Percentiles rank a stretch among this genome's conserved stretches.
Conservation (phyloP, 2,113 vertebrate genomes). For the Nansenia antarctica region DNA sequence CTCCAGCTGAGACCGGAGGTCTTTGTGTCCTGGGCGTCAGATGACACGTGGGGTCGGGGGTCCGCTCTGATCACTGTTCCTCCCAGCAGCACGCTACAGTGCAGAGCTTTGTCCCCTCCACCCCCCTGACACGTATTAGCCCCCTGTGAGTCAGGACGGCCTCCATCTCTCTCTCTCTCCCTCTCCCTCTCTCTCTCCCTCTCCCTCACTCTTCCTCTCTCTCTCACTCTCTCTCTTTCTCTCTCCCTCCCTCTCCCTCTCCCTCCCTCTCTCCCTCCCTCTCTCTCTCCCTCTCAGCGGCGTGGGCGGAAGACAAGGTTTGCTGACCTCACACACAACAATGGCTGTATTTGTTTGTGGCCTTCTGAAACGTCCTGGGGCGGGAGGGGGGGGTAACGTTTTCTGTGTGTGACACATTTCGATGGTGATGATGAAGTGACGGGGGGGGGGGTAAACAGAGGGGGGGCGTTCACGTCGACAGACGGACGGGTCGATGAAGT, state of each 20-base stretch:
- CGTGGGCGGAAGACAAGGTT: background rate
- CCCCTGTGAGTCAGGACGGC: constrained; percentile 38
- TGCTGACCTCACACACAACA: constrained; percentile 23
- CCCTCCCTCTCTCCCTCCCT: constrained; percentile 6
- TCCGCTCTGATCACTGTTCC: constrained; percentile 46
- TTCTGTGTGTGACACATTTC: background rate
- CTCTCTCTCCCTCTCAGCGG: background rate
- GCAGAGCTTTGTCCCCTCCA: constrained; percentile 47
- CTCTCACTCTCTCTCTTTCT: constrained; percentile 10
- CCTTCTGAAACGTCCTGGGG: background rate
- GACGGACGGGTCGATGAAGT: no score
- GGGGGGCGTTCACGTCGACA: no score
- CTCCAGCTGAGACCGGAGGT: constrained; percentile 54
- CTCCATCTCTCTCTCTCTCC: background rate
- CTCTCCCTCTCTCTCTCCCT: constrained; percentile 13
- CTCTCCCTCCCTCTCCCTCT: constrained; percentile 16
- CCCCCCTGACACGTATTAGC: constrained; percentile 60
- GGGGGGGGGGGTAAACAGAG: no score
- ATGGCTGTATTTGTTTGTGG: constrained; percentile 26
- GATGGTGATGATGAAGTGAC: background rate
- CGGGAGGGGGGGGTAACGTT: background rate
- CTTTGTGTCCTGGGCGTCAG: constrained; percentile 49
- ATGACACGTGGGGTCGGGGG: constrained; percentile 38
- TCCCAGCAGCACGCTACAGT: constrained; percentile 50
- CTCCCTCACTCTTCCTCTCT: constrained; percentile 4